phyloP scores from a whole-genome alignment of 2,113 vertebrate genomes.

The Prunella himalayana region DNA sequence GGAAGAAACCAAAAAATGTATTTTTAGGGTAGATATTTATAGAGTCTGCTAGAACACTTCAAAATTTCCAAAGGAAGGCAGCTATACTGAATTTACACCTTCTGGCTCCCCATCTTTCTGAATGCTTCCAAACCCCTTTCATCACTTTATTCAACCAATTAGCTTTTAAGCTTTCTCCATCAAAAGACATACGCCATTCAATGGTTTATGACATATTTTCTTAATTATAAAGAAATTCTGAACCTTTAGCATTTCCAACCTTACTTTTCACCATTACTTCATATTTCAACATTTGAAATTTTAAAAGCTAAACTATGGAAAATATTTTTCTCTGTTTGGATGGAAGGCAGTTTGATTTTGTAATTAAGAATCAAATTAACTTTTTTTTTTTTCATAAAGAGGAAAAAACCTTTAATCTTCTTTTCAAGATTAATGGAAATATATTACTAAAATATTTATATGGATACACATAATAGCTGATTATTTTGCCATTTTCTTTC shows the following conservation, averaged over 20 bases:
- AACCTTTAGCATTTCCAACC: neutral
- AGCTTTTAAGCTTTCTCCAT: neutral
- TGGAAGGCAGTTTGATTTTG: neutral
- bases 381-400: neutral
- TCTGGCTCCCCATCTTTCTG: neutral
- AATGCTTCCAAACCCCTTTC: neutral
- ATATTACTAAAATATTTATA: neutral
- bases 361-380: neutral
- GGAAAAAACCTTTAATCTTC: neutral
- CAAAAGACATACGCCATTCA: neutral
- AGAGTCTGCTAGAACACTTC: neutral
- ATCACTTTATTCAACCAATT: neutral
- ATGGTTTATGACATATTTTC: neutral
- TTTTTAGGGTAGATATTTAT: neutral
- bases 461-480: neutral
- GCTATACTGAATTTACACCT: neutral
- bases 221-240: neutral
- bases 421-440: neutral
- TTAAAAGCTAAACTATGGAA: neutral
- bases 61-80: neutral
- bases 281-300: neutral
- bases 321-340: neutral
- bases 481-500: neutral
- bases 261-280: neutral
- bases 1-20: conserved; percentile 29